Base-by-base conservation (phyloP, 2,888 invertebrate species). In the Deladenus siricidicola region DNA sequence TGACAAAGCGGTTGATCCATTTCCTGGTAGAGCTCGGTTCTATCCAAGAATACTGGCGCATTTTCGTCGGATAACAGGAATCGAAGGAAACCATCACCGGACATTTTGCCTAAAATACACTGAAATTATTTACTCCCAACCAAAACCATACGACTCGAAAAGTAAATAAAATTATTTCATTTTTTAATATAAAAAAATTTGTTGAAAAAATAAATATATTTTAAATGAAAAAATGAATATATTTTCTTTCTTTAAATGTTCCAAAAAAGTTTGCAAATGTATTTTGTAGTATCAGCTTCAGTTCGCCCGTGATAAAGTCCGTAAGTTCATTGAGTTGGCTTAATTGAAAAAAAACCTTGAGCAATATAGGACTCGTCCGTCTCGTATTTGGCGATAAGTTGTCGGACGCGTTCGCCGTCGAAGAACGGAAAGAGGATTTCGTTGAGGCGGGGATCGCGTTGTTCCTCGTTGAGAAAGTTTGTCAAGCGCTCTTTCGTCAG, bases 21-120 rank as follows among this genome's bases (percentile, higher is more conserved):
- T 70, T 70, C 68, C 80, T 83, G 83, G 74, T 83, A 83, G 57
- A 73, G 62, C 29, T 78, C 76, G 30, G 75, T 75, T n/a, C 94
- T 85, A 82, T 98, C 98, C 70, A 98, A 84, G 83, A 98, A 98
- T 67, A 99, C 96, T 0, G 98, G 96, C 0, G 96, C 93, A 83
- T 99, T 99, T 83, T 99, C 98, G 81, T 99, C 98, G 0, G 96
- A 96, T 93, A 99, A 98, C 70, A 98, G 85, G 83, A 96, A 98
- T 63, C 94, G 87, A 81, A 94, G 91, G 72, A 98, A 86, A 42
- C 96, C 96, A 81, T 96, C 94, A 81, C 93, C 88, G 63, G 75
- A 76, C 75, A 78, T 78, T 67, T 78, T 76, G n/a, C 77, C 72
- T 70, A 43, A 24, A 50, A 26, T 17, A 29, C 14, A 67, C 0